Conservation (phyloP, 2,888 invertebrate genomes). For the Agriotes lineatus region DNA sequence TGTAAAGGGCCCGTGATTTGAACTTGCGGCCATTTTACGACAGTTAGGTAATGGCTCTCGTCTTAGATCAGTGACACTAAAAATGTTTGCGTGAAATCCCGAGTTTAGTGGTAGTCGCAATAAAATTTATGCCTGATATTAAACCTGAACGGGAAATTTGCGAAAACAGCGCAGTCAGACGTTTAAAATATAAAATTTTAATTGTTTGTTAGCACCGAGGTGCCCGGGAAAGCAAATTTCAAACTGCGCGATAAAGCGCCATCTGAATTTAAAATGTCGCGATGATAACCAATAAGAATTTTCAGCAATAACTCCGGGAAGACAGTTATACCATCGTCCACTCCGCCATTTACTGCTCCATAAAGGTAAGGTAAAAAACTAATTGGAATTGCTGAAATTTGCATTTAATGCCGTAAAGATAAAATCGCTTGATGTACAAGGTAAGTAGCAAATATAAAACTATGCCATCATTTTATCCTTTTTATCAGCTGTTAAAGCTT, state of each 20-base stretch:
- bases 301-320: too few species aligned
- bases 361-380: too few species aligned
- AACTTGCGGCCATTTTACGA: constrained; percentile 53
- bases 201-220: background rate
- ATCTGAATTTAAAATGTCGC: background rate
- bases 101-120: constrained; percentile 46
- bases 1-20: constrained; percentile 47
- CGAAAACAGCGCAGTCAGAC: constrained; percentile 47
- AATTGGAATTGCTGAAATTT: background rate
- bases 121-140: constrained; percentile 51
- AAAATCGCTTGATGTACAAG: background rate
- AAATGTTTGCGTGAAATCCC: constrained; percentile 51
- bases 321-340: too few species aligned
- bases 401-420: constrained; percentile 6
- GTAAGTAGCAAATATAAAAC: constrained; percentile 1
- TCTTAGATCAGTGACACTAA: constrained; percentile 51
- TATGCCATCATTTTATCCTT: constrained; percentile 3
- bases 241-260: background rate
- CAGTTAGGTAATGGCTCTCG: constrained; percentile 49
- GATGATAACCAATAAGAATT: background rate
- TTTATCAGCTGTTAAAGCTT: background rate
- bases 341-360: too few species aligned
- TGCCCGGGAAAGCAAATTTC: background rate
- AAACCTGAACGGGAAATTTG: constrained; percentile 49
- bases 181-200: constrained; percentile 37